Evolutionary conservation across 2,888 invertebrate genomes (phyloP), one percentile per base, ranked within the genome.

Genomic region (Myathropa florea): DNA sequence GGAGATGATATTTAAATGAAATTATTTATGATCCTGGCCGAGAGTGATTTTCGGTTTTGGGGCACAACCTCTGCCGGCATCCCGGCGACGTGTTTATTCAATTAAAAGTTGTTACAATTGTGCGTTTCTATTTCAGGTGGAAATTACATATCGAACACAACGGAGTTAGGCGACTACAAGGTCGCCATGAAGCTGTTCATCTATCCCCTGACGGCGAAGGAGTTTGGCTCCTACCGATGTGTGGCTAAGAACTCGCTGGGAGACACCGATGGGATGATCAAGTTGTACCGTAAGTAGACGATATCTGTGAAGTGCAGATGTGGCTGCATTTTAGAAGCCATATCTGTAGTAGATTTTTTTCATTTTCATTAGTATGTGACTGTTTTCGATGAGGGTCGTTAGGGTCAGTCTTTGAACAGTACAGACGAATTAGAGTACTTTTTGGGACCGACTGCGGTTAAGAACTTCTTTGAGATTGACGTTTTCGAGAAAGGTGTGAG

Each of bases 201-300:
- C 88, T 94, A 94, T 90, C 94, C 95, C 72, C 94, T 97, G 81
- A 94, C 95, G 1, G 93, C 93, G 88, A 93, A 94, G 10, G 96
- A 96, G 93, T 97, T 96, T 90, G 96, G 96, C 26, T 94, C 96
- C 18, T 97, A 97, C 93, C 95, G 96, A 91, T 97, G 97, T 92
- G 95, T 97, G 89, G 96, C 96, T 70, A 97, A 96, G 93, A 97
- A 97, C 92, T 96, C 96, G 0, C 93, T 97, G 4, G 97, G 97
- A 36, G 96, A 97, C 90, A 97, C 97, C 9, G 97, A 97, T 92
- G 97, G 97, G 88, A 95, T 95, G 84, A 97, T 97, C 89, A 96
- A 96, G 93, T 93, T 97, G 88, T 96, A 97, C 91, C 95, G 97
- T 97, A 94, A 96, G 96, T 95, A 90, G n/a, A n/a, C n/a, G n/a